Conservation (phyloP, 2,797 vertebrate species). For the Masticophis lateralis region DNA sequence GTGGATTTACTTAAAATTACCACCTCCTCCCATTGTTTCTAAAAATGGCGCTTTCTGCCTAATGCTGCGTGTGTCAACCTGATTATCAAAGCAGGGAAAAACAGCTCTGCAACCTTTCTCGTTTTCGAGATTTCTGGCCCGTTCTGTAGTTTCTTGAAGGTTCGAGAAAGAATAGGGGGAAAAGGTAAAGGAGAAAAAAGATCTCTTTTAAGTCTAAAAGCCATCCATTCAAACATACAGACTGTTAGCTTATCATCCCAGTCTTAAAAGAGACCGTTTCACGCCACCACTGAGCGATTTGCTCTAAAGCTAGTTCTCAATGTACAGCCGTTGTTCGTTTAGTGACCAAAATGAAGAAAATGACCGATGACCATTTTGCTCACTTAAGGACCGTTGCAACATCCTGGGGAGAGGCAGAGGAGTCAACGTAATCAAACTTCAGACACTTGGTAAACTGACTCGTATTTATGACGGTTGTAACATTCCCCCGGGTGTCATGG, state of each 20-base stretch:
- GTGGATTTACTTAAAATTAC: slow-evolving; percentile 56
- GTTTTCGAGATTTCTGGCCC: slow-evolving; percentile 3
- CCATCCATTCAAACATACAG: background rate
- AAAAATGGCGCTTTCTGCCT: slow-evolving; percentile 26
- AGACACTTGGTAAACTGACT: too few species aligned
- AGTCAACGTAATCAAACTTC: too few species aligned
- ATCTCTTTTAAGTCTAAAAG: background rate
- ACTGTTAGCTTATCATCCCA: background rate
- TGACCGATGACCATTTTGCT: too few species aligned
- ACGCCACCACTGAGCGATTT: slow-evolving; percentile 23
- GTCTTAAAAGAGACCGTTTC: background rate
- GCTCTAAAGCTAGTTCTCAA: background rate
- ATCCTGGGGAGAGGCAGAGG: too few species aligned
- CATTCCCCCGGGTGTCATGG: too few species aligned
- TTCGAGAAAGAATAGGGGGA: slow-evolving; percentile 12
- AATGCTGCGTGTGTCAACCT: background rate
- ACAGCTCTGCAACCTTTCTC: background rate
- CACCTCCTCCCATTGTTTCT: slow-evolving; percentile 34
- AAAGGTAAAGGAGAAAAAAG: background rate
- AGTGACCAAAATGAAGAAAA: too few species aligned
- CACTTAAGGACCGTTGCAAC: too few species aligned
- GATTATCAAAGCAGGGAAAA: slow-evolving; percentile 1
- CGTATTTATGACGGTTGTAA: too few species aligned
- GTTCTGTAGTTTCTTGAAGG: background rate
- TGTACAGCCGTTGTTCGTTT: too few species aligned